These are phyloP conservation scores for Climacteris rufus DNA, from an alignment of 2,113 vertebrate genomes.

Conservation along the genomic window DNA sequence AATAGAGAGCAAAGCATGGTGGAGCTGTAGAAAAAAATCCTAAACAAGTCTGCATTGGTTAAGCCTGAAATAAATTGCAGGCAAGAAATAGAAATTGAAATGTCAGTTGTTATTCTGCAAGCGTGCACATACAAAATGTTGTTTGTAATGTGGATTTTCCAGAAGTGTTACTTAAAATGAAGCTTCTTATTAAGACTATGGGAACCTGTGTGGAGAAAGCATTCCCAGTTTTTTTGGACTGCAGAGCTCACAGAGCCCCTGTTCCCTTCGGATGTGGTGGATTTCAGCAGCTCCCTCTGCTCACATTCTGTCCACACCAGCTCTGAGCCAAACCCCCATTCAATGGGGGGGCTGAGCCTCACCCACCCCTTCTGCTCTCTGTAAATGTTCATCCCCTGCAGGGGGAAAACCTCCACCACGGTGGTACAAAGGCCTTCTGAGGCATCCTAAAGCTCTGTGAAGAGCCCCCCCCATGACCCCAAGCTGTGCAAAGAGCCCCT, in stretches of 20 bases:
- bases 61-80: neutral
- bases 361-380: neutral
- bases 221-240: neutral
- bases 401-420: neutral
- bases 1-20: neutral
- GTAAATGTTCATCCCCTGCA: neutral
- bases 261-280: neutral
- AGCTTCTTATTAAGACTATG: neutral
- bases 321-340: neutral
- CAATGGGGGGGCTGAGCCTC: neutral
- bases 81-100: neutral
- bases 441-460: neutral
- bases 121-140: neutral
- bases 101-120: neutral
- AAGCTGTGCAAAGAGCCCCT: neutral
- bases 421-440: neutral
- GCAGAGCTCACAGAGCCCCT: neutral
- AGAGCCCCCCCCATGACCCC: neutral
- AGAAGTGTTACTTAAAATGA: neutral
- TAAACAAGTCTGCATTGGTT: neutral
- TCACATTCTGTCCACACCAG: neutral
- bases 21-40: neutral
- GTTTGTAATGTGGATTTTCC: neutral
- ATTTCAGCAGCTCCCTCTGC: neutral
- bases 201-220: neutral